phyloP scores from a whole-genome alignment of 2,113 vertebrate genomes.

The Ahaetulla prasina region DNA sequence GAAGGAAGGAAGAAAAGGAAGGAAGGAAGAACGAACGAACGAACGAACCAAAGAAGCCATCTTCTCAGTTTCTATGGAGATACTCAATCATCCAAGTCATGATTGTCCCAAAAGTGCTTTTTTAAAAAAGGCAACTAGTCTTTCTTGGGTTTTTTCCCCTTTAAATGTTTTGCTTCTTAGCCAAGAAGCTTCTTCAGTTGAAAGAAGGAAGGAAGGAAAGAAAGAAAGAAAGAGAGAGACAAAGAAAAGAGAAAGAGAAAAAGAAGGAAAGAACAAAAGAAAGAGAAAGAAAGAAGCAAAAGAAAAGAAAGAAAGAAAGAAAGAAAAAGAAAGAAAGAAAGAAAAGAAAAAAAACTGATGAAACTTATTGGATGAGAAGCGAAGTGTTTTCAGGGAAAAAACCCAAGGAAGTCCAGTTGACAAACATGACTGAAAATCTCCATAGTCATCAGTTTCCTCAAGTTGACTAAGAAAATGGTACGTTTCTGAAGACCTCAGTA shows the following conservation, averaged over 20 bases:
- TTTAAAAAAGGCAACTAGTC: no score
- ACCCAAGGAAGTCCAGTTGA: background rate
- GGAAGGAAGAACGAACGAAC: rapidly evolving
- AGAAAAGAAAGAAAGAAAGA: no score
- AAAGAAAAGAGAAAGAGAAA: no score
- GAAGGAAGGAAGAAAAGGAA: no score
- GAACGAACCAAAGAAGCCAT: no score
- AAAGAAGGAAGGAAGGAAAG: background rate
- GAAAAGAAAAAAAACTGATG: no score
- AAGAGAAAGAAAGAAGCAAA: no score
- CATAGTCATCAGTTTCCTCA: no score
- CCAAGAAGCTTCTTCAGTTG: background rate
- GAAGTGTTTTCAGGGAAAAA: background rate
- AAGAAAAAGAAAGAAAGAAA: rapidly evolving
- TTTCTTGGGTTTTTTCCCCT: background rate
- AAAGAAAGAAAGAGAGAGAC: no score
- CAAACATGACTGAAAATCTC: background rate
- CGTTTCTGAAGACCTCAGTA: background rate
- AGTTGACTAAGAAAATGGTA: background rate
- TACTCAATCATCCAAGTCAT: no score
- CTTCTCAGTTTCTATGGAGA: no score
- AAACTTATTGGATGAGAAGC: background rate
- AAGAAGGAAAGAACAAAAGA: no score
- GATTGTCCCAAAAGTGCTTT: background rate
- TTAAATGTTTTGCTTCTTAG: background rate